Evolutionary conservation across 2,888 invertebrate genomes (phyloP).

Genomic region (Meteorus colon): DNA sequence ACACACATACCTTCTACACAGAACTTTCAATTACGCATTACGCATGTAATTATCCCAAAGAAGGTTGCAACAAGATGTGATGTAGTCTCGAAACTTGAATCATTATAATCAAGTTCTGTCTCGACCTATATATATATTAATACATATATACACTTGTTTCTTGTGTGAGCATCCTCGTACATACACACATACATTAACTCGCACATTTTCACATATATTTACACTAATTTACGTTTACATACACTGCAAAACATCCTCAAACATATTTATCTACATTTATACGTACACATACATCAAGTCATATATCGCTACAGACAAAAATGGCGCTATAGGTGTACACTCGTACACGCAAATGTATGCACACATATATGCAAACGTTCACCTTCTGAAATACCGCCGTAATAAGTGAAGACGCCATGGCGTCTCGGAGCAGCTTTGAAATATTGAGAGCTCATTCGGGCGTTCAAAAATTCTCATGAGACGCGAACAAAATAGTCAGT

Average conservation of each 20-base stretch:
- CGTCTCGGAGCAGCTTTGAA: constrained; percentile 33
- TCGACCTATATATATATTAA: constrained; percentile 49
- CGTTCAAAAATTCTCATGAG: constrained; percentile 28
- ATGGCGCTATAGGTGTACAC: no score
- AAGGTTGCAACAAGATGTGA: constrained; percentile 29
- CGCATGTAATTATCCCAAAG: constrained; percentile 54
- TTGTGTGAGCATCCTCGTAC: constrained; percentile 23
- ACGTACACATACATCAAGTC: no score
- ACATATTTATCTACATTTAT: not conserved
- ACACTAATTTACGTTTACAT: constrained; percentile 4
- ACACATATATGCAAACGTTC: constrained; percentile 15
- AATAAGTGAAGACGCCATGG: constrained; percentile 41
- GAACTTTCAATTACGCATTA: constrained; percentile 26
- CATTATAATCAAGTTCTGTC: constrained; percentile 64
- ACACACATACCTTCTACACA: constrained; percentile 6
- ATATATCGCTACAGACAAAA: no score
- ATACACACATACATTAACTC: not conserved
- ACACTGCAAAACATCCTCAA: not conserved
- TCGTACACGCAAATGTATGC: not conserved
- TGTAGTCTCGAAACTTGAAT: constrained; percentile 61
- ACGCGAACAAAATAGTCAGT: constrained; percentile 18
- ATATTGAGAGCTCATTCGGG: constrained; percentile 35
- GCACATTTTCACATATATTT: constrained; percentile 1
- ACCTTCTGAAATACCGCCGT: constrained; percentile 35
- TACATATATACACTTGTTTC: constrained; percentile 44